These are phyloP conservation scores for Atrichornis clamosus DNA, from an alignment of 2,113 vertebrate genomes.

Conservation along the genomic window DNA sequence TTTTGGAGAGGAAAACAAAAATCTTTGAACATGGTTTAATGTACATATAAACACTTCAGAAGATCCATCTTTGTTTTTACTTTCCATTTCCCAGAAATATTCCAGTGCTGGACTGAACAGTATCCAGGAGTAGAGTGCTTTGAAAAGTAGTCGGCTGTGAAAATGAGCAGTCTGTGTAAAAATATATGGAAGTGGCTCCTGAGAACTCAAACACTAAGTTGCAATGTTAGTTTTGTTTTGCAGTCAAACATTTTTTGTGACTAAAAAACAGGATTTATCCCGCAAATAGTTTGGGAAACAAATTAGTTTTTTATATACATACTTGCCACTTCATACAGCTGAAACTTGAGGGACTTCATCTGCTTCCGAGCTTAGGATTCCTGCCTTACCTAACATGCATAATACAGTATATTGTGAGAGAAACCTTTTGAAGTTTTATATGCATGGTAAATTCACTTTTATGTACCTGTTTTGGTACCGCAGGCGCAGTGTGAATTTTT, in stretches of 20 bases:
- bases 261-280: neutral
- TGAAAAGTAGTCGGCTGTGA: neutral
- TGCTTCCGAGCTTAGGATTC: neutral
- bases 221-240: neutral
- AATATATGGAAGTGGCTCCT: neutral
- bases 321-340: neutral
- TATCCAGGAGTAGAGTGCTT: neutral
- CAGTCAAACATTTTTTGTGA: neutral
- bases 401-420: neutral
- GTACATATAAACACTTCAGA: neutral
- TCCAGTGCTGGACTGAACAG: neutral
- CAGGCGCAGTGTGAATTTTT: neutral
- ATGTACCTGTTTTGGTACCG: neutral
- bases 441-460: neutral
- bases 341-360: neutral
- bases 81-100: neutral
- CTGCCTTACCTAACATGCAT: neutral
- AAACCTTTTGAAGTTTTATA: neutral
- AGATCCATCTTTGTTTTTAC: neutral
- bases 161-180: neutral
- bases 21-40: neutral
- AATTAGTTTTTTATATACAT: neutral
- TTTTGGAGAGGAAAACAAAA: neutral
- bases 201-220: neutral
- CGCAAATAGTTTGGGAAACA: neutral